Percentiles rank a stretch among this genome's conserved stretches.
phyloP scores from a whole-genome alignment of 2,888 invertebrate species.

The Scaptomyza tumidula region DNA sequence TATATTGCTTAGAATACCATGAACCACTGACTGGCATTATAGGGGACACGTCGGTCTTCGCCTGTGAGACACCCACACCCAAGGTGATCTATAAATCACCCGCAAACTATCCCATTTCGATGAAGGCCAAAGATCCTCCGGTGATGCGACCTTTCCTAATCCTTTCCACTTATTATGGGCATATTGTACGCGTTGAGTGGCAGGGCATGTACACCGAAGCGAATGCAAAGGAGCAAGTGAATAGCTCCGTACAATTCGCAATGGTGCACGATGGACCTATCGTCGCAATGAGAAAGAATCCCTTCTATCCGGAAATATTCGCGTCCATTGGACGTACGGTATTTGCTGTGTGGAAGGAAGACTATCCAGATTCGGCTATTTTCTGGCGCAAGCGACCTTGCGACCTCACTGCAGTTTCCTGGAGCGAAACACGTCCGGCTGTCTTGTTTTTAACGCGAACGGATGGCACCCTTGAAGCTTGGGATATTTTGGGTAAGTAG shows the following conservation, averaged over 20 bases:
- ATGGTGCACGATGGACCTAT: slow-evolving; percentile 90
- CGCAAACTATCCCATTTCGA: slow-evolving; percentile 61
- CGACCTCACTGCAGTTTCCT: slow-evolving; percentile 88
- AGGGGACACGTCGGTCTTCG: slow-evolving; percentile 76
- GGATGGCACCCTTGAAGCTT: slow-evolving; percentile 92
- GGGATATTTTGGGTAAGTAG: slow-evolving; percentile 88
- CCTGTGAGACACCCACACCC: slow-evolving; percentile 41
- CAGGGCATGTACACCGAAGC: slow-evolving; percentile 88
- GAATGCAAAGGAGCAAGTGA: slow-evolving; percentile 86
- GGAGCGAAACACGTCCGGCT: slow-evolving; percentile 91
- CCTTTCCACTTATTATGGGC: slow-evolving; percentile 79
- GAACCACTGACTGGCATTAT: slow-evolving; percentile 84
- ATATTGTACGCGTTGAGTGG: slow-evolving; percentile 85
- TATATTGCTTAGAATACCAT: slow-evolving; percentile 86
- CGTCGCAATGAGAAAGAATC: slow-evolving; percentile 87
- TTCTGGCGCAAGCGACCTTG: slow-evolving; percentile 88
- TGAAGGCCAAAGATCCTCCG: slow-evolving; percentile 57
- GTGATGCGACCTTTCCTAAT: slow-evolving; percentile 71
- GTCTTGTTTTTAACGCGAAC: slow-evolving; percentile 89
- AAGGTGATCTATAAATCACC: slow-evolving; percentile 50
- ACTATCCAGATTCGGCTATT: slow-evolving; percentile 87
- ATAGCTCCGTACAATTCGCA: slow-evolving; percentile 83
- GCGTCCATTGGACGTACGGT: slow-evolving; percentile 91
- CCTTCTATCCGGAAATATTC: slow-evolving; percentile 87
- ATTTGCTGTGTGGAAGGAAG: slow-evolving; percentile 91